These are phyloP conservation scores for Octonoba sinensis DNA, from an alignment of 2,888 invertebrate genomes.

Conservation along the genomic window DNA sequence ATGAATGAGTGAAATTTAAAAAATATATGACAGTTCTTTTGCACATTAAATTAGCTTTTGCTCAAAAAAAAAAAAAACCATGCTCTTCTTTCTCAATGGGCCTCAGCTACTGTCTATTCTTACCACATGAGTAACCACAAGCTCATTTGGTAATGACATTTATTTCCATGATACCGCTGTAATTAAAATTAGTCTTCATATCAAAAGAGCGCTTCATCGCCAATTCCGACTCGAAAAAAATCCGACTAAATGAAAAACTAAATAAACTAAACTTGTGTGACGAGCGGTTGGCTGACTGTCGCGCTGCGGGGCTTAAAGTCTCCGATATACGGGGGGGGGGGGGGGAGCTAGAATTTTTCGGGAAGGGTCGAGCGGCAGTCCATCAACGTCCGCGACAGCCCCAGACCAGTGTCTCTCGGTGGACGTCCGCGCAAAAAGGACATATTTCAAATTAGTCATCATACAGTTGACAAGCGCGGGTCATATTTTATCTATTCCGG, in stretches of 20 bases:
- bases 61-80: too few relatives aligned
- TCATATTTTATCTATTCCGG: constrained; percentile 65
- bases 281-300: constrained; percentile 53
- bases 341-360: constrained; percentile 4
- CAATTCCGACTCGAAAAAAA: constrained; percentile 32
- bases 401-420: constrained; percentile 54
- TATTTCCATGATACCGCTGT: too few relatives aligned
- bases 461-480: constrained; percentile 65
- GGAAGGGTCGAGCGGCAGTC: constrained; percentile 53
- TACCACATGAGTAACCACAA: too few relatives aligned
- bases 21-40: too few relatives aligned
- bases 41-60: too few relatives aligned
- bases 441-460: constrained; percentile 67
- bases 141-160: too few relatives aligned
- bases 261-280: background rate
- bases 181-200: too few relatives aligned
- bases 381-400: constrained; percentile 62
- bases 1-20: too few relatives aligned
- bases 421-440: constrained; percentile 61
- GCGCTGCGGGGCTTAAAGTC: constrained; percentile 36
- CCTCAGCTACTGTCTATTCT: too few relatives aligned
- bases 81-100: too few relatives aligned
- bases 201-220: constrained; percentile 37
- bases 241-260: background rate
- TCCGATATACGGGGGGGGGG: constrained; percentile 6